Evolutionary conservation across 2,113 vertebrate species (phyloP).

Genomic region (Columbina picui): DNA sequence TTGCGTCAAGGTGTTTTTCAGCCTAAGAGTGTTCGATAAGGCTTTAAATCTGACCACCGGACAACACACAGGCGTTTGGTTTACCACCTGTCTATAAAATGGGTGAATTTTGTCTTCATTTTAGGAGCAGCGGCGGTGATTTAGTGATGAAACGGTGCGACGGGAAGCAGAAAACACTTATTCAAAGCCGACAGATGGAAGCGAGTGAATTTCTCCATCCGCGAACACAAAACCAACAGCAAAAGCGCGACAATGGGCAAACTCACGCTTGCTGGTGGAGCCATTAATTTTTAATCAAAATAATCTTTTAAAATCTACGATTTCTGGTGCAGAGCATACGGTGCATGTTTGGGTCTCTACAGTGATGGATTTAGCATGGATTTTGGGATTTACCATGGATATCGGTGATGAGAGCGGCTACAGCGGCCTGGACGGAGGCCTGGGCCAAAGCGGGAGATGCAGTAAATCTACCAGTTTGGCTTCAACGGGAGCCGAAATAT

Average conservation of each 20-base stretch:
- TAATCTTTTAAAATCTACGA: no score
- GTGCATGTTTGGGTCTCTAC: no score
- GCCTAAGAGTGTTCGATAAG: not conserved
- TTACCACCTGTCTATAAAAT: not conserved
- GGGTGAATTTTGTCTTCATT: not conserved
- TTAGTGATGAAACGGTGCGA: no score
- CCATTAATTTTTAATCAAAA: not conserved
- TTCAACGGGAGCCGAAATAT: not conserved
- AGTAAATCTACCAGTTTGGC: conserved; percentile 23
- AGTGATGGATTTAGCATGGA: not conserved
- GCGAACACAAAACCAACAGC: not conserved
- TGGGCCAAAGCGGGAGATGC: conserved; percentile 11
- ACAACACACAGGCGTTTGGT: not conserved
- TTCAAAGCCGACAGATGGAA: not conserved
- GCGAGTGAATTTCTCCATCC: not conserved
- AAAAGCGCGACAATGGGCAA: not conserved
- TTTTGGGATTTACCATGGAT: conserved; percentile 1
- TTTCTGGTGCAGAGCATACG: not conserved
- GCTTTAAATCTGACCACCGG: fast-evolving
- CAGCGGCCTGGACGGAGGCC: not conserved
- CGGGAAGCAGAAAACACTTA: not conserved
- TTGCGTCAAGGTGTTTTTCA: not conserved
- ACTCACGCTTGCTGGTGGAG: not conserved
- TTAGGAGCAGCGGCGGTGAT: no score
- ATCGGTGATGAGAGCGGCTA: not conserved